Evolutionary conservation across 1,140 invertebrate genomes (phyloP).

Genomic region (Rhopalosiphum maidis): DNA sequence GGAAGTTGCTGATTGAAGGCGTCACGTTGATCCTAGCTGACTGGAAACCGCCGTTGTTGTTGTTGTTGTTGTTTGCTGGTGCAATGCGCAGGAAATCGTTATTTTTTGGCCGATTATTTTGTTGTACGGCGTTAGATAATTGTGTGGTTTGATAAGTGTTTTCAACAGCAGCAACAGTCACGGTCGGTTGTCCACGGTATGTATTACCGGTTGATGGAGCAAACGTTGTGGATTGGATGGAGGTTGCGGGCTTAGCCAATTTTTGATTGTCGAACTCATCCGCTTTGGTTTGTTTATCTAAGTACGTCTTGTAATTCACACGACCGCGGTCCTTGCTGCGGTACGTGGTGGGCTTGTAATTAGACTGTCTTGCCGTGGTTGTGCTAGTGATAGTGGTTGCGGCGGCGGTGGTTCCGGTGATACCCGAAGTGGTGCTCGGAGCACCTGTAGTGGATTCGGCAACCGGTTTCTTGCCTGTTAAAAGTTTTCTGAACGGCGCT

Average conservation of each 20-base stretch:
- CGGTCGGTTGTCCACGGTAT: constrained; percentile 58
- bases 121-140: constrained; percentile 57
- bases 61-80: not conserved
- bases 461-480: constrained; percentile 60
- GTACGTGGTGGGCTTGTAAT: constrained; percentile 54
- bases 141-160: constrained; percentile 62
- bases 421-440: constrained; percentile 27
- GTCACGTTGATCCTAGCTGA: not conserved
- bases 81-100: not conserved
- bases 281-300: constrained; percentile 41
- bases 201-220: not conserved
- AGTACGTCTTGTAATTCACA: constrained; percentile 60
- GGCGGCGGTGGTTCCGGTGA: not conserved
- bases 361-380: constrained; percentile 17
- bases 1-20: not conserved
- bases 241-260: not conserved
- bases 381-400: not conserved
- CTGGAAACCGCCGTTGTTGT: not conserved
- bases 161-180: constrained; percentile 61
- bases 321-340: constrained; percentile 59
- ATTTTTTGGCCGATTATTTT: not conserved
- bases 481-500: constrained; percentile 57
- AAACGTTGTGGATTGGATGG: not conserved
- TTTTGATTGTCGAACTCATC: constrained; percentile 33
- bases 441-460: constrained; percentile 45